Evolutionary conservation across 1,140 invertebrate species (phyloP), one percentile per base, ranked within the genome.

Genomic region (Cydia splendana): DNA sequence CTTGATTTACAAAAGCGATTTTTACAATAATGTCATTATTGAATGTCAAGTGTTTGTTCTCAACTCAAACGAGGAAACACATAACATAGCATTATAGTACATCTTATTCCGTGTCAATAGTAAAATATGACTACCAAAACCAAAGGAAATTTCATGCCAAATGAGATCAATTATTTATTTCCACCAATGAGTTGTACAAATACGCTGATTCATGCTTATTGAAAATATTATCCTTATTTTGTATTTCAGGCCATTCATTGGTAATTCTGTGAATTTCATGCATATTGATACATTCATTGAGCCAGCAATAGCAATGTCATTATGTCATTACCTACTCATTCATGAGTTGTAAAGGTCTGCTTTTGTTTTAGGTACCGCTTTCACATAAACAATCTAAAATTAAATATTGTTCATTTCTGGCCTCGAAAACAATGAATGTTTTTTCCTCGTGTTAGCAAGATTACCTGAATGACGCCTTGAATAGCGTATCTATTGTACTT

Each of bases 221-320:
- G 57, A 62, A 62, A 24, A 62, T 18, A 71, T 71, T 71, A 71
- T 71, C 67, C 30, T 71, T 38, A 45, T 38, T 71, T 34, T 69
- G 65, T 34, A 69, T n/a, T 42, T 71, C 28, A 38, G 67, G 6
- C 67, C 67, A 38, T 71, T 71, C 67, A 42, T 38, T n/a, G 34
- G 10, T 42, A 45, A 18, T 38, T 71, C 67, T 38, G 34, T 18
- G 67, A 71, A 71, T 45, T 71, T 45, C 30, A 28, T 71, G 57
- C 57, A 62, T 62, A 62, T 62, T 62, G 57, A 62, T 24, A 62
- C 57, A 62, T 62, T 62, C 9, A 24, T n/a, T 6, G 51, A 53
- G 51, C 57, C 57, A 62, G 57, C n/a, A 53, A 18, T 24, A 24
- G 57, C 57, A 24, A 62, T 24, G 18, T 62, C 57, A 24, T 62